phyloP scores from a whole-genome alignment of 2,888 invertebrate genomes.

The Chalcosyrphus nemorum region DNA sequence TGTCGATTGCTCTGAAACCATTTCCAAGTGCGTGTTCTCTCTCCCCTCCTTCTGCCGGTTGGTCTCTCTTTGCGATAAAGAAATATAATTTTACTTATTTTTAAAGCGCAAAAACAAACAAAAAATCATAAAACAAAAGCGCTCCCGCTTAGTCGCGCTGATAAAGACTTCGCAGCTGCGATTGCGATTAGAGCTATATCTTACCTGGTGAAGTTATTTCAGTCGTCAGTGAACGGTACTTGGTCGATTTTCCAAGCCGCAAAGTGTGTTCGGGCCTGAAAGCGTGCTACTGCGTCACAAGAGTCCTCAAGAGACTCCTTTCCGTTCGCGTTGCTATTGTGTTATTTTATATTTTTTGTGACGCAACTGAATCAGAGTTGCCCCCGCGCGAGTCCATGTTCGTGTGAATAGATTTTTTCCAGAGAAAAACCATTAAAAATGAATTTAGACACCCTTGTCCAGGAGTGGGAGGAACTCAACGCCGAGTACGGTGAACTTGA shows the following conservation, averaged over 20 bases:
- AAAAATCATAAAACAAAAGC: slow-evolving; percentile 46
- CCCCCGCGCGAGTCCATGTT: slow-evolving; percentile 29
- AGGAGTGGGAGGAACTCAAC: slow-evolving; percentile 91
- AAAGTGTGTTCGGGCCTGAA: slow-evolving; percentile 39
- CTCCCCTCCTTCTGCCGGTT: slow-evolving; percentile 34
- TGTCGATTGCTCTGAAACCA: no score
- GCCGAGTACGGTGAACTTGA: slow-evolving; percentile 91
- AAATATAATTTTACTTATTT: slow-evolving; percentile 21
- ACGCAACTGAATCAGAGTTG: slow-evolving; percentile 40
- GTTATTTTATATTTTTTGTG: slow-evolving; percentile 42
- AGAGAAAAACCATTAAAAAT: slow-evolving; percentile 64
- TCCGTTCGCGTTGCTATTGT: background rate
- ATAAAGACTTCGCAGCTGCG: slow-evolving; percentile 31
- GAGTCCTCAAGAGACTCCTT: background rate
- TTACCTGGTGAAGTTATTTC: slow-evolving; percentile 17
- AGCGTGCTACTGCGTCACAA: slow-evolving; percentile 48
- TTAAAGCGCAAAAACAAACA: no score
- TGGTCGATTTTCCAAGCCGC: slow-evolving; percentile 27
- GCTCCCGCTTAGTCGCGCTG: slow-evolving; percentile 10
- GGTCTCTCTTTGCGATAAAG: slow-evolving; percentile 22
- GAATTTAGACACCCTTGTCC: slow-evolving; percentile 84
- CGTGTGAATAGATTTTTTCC: background rate
- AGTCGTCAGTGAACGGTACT: slow-evolving; percentile 40
- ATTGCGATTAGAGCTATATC: slow-evolving; percentile 22
- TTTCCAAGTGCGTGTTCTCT: slow-evolving; percentile 51